These are phyloP conservation scores for Percopsis transmontana DNA, from an alignment of 2,113 vertebrate genomes.

Conservation along the genomic window DNA sequence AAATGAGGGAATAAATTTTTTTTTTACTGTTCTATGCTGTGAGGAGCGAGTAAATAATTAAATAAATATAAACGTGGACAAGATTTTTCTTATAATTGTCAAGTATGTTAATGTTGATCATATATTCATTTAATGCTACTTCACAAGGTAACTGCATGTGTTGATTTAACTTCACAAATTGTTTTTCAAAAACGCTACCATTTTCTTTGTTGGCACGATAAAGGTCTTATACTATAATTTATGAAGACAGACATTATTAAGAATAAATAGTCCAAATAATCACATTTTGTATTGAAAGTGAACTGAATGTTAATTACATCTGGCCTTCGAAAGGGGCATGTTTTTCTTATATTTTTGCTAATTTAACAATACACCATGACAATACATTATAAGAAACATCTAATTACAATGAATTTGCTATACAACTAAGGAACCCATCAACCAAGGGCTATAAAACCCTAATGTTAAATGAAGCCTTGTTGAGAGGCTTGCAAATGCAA, in stretches of 20 bases:
- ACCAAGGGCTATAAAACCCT: conserved; percentile 39
- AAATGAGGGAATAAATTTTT: no score
- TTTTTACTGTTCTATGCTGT: background rate
- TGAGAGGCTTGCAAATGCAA: conserved; percentile 60
- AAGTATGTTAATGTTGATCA: no score
- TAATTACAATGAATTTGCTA: conserved; percentile 12
- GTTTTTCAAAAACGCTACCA: no score
- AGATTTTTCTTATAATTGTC: no score
- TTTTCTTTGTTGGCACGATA: no score
- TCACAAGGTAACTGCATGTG: no score
- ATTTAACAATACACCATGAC: conserved; percentile 11
- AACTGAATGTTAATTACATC: background rate
- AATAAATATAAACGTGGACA: no score
- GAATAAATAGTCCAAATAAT: background rate
- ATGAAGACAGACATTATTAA: background rate
- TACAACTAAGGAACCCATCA: conserved; percentile 35
- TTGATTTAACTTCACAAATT: no score
- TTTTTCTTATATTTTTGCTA: conserved; percentile 14
- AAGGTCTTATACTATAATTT: background rate
- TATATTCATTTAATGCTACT: no score
- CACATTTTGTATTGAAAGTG: background rate
- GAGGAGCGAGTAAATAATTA: background rate
- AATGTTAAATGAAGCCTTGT: conserved; percentile 56
- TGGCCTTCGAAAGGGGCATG: conserved; percentile 1
- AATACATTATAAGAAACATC: conserved; percentile 25